Base-by-base conservation (phyloP, 1,140 invertebrate species). In the Brachionus sp. region DNA sequence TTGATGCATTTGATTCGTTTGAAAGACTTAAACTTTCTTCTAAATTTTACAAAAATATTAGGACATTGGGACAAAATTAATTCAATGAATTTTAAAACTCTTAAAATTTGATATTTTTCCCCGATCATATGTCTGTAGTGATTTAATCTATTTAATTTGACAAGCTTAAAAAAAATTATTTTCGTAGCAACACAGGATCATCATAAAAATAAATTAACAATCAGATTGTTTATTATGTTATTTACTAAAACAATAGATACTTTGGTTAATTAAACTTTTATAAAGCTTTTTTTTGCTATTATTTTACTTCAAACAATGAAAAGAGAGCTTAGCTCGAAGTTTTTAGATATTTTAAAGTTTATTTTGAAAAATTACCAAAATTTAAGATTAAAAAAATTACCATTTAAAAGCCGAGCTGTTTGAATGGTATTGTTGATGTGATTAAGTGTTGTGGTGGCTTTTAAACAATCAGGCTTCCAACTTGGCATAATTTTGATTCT, bases 391-490 rank as follows among this genome's bases (percentile, higher is more conserved):
- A 70, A 75, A 75, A 35, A 62, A 25, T 80, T 42, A 80, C 77
- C 77, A 42, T 57, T 33, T 19, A 80, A 19, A 12, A 80, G 39
- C 13, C 77, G 77, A 42, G 77, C 46, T 62, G 50, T 62, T 80
- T 80, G 77, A 80, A 80, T 80, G 3, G 35, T 62, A 44, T 80
- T 57, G 13, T 39, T 62, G 16, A 80, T 23, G 35, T 80, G 77
- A 44, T 66, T 42, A 10, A 80, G 16, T 33, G 46, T 80, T 10
- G 35, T 29, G 4, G 77, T 33, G 5, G 77, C 77, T 80, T 80
- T 80, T 66, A 80, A 80, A 23, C 77, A 80, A 16, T 80, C 77
- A 62, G 77, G 77, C 33, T 80, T 80, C 77, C 77, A 80, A 29
- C 77, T 80, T 42, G 77, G 77, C 77, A 80, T 80, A 42, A 50